Conservation (phyloP, 2,113 vertebrate genomes). For the Cyanoliseus patagonus region DNA sequence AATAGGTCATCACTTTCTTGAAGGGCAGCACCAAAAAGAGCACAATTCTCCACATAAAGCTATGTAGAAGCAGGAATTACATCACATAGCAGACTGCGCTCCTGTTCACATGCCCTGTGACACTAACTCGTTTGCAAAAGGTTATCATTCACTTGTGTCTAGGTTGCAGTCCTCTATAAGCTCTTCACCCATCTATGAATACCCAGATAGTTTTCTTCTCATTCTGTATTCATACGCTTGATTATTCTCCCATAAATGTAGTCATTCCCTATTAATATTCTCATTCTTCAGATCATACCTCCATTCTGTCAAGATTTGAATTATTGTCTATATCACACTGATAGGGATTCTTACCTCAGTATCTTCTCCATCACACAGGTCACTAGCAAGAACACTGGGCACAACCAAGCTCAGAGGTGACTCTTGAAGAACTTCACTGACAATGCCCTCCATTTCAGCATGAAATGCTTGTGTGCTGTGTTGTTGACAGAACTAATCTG, state of each 20-base stretch:
- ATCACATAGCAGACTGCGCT: not conserved
- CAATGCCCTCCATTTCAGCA: not conserved
- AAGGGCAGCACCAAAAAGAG: not conserved
- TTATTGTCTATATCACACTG: not conserved
- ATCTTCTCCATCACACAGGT: not conserved
- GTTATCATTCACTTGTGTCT: not conserved
- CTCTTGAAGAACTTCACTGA: not conserved
- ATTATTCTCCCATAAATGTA: not conserved
- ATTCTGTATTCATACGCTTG: not conserved
- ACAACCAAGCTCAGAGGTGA: not conserved
- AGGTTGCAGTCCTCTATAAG: not conserved
- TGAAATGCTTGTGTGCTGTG: not conserved
- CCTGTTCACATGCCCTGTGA: not conserved
- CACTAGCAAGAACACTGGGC: not conserved
- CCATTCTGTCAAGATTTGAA: not conserved
- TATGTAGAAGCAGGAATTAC: not conserved
- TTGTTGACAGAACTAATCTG: not conserved
- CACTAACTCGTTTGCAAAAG: not conserved
- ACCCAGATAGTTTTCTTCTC: not conserved
- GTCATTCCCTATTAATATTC: not conserved
- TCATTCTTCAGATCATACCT: not conserved
- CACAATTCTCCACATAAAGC: not conserved
- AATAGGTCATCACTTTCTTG: not conserved
- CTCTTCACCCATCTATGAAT: not conserved
- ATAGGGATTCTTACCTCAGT: not conserved